phyloP scores from a whole-genome alignment of 1,140 invertebrate species.

The Pteromalus puparum region DNA sequence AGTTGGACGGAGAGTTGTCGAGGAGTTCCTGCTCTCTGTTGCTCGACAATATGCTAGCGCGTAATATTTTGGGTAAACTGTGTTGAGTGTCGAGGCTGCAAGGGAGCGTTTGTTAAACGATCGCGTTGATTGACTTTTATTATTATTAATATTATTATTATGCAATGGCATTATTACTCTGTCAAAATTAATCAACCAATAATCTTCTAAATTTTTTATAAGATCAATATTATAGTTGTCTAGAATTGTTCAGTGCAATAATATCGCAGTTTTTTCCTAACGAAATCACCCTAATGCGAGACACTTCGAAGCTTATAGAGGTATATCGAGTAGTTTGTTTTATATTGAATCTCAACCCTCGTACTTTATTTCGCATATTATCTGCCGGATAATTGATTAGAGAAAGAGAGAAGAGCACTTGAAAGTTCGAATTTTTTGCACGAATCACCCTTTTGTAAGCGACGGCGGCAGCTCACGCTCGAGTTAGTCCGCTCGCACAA shows the following conservation, averaged over 20 bases:
- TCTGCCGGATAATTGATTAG: conserved; percentile 48
- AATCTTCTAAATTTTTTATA: too few species aligned
- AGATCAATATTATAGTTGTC: too few species aligned
- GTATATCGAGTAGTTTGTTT: conserved; percentile 41
- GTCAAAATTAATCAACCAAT: too few species aligned
- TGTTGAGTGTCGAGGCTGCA: too few species aligned
- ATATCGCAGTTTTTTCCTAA: not conserved
- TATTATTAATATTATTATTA: too few species aligned
- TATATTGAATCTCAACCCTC: conserved; percentile 34
- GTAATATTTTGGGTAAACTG: conserved; percentile 15
- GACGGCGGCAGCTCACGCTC: not conserved
- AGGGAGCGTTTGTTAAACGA: too few species aligned
- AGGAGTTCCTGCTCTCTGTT: not conserved
- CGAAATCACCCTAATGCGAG: not conserved
- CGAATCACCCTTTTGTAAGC: conserved; percentile 47
- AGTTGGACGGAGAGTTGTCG: not conserved
- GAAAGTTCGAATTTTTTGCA: conserved; percentile 49
- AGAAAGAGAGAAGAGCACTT: conserved; percentile 36
- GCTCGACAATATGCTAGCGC: not conserved
- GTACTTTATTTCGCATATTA: conserved; percentile 39
- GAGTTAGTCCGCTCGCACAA: not conserved
- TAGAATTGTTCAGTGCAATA: too few species aligned
- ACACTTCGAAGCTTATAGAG: not conserved
- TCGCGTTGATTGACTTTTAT: too few species aligned
- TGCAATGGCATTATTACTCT: too few species aligned